Conservation (phyloP, 2,113 vertebrate genomes). For the Sinosuthora webbiana region DNA sequence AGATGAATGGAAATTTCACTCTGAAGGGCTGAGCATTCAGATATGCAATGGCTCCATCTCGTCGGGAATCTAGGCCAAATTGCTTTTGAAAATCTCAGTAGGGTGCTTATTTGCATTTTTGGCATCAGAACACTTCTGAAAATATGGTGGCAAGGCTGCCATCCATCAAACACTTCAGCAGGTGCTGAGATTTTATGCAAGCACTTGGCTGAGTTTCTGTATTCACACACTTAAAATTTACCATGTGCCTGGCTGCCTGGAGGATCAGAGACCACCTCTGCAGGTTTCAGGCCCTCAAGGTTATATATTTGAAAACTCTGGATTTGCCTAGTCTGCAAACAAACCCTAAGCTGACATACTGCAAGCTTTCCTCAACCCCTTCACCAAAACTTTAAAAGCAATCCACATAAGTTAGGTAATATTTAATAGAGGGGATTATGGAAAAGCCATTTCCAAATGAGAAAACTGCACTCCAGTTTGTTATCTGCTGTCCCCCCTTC, state of each 20-base stretch:
- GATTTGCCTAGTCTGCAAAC: conserved; percentile 25
- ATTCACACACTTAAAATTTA: conserved; percentile 18
- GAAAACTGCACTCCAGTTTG: conserved; percentile 6
- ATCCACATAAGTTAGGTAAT: background rate
- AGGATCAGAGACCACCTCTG: conserved; percentile 42
- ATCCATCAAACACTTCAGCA: conserved; percentile 60
- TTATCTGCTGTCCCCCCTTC: background rate
- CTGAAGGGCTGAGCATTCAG: conserved; percentile 40
- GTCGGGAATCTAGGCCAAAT: conserved; percentile 46
- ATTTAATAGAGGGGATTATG: conserved; percentile 21
- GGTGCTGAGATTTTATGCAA: conserved; percentile 55
- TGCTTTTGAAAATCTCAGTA: conserved; percentile 58
- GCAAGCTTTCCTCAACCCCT: background rate
- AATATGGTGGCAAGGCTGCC: conserved; percentile 53
- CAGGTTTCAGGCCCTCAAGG: conserved; percentile 24
- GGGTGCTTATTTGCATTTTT: conserved; percentile 57
- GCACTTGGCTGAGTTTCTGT: conserved; percentile 30
- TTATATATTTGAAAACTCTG: conserved; percentile 41
- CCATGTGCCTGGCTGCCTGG: conserved; percentile 15
- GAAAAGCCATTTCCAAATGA: conserved; percentile 29
- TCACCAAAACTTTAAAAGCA: conserved; percentile 9
- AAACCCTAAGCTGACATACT: background rate
- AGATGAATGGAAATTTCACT: conserved; percentile 56
- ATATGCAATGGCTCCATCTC: conserved; percentile 36
- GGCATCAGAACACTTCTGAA: conserved; percentile 40